phyloP scores from a whole-genome alignment of 2,888 invertebrate species.

The Synergus japonicus region DNA sequence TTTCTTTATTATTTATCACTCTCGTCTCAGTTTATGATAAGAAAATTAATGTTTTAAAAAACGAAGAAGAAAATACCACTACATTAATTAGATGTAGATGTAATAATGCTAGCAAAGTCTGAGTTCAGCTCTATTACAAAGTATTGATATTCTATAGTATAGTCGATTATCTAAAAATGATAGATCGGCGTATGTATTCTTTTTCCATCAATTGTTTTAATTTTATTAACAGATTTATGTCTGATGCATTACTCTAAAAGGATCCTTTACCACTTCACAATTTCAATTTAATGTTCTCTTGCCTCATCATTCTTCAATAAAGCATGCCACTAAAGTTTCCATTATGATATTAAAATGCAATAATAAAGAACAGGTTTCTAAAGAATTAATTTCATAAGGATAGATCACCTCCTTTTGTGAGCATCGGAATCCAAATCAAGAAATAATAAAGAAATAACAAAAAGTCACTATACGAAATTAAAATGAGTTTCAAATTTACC shows the following conservation, averaged over 20 bases:
- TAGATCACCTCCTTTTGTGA: neutral
- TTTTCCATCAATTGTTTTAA: neutral
- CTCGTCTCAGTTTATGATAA: too few species aligned
- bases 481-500: neutral
- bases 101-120: too few species aligned
- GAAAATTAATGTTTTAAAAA: too few species aligned
- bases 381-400: neutral
- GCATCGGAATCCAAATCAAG: neutral
- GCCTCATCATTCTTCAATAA: neutral
- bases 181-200: too few species aligned
- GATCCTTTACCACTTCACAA: neutral
- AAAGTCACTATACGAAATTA: neutral
- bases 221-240: neutral
- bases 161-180: too few species aligned
- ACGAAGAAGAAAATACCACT: too few species aligned
- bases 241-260: neutral
- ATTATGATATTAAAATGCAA: neutral
- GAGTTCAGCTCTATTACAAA: too few species aligned
- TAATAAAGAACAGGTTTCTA: too few species aligned
- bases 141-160: too few species aligned
- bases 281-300: neutral
- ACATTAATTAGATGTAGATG: too few species aligned
- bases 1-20: too few species aligned
- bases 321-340: neutral
- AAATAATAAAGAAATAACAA: neutral